Base-by-base conservation (phyloP, 2,888 invertebrate species). In the Pseudococcus longispinus region DNA sequence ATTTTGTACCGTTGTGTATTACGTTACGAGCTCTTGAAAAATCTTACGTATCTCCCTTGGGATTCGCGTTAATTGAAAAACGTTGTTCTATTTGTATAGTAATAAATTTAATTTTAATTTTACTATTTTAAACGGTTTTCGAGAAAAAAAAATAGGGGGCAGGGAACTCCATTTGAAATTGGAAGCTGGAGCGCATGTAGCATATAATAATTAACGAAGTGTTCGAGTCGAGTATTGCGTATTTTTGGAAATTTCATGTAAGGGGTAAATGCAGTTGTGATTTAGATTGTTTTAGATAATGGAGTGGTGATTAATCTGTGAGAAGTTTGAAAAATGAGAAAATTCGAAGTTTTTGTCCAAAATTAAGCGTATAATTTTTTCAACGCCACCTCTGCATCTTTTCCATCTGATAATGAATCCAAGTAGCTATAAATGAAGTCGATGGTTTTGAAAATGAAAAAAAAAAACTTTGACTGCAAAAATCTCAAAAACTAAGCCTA, bases 91-190 rank as follows among this genome's bases (percentile, higher is more conserved):
- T 80, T 80, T 29, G 77, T 80, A 18, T 80, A 42, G 77, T 42
- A 42, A 80, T 80, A 80, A 80, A 80, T 80, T 80, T 80, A 42
- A 80, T 80, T 80, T 80, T 37, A 80, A 80, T 80, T 80, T 80
- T 80, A 80, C 42, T 80, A 80, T 80, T 80, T 80, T 80, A 80
- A 80, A 37, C 77, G 77, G 42, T 32, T 42, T 80, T 80, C 20
- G 29, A 20, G 20, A n/a, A 80, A 80, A 70, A 70, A 80, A 80
- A 32, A 23, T 23, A 29, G 1, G 37, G 20, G 37, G 42, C 20
- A 20, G 60, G 23, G 18, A 70, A 70, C 70, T 42, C 42, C 1
- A 80, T 80, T 20, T 20, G 20, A 20, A 80, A 42, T 42, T 42
- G 42, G 77, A 4, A 13, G 20, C 23, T 42, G 20, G 42, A 29